Evolutionary conservation across 2,113 vertebrate species (phyloP), one percentile per base, ranked within the genome.

Genomic region (Lutjanus erythropterus): DNA sequence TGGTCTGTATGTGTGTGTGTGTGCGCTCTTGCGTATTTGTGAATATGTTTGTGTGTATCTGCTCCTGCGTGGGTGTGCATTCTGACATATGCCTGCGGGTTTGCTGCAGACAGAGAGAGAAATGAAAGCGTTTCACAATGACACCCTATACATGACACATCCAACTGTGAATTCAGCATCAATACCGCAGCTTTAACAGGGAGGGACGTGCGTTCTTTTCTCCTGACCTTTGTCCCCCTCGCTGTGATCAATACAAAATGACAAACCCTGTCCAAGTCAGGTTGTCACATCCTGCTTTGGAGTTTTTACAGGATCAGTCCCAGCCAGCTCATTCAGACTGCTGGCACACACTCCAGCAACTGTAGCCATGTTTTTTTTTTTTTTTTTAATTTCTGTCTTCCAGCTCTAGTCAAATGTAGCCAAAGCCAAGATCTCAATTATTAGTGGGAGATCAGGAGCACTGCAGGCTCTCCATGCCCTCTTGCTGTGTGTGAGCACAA

Each of bases 91-190:
- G 55, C 82, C 68, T 77, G 78, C 66, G 76, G 84, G 85, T 85
- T 85, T 72, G 50, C 71, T 12, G 65, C 76, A 75, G 71, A 82
- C 58, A 25, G 69, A 56, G 56, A 37, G 41, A 42, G 65, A 70
- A 79, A 86, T 75, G 31, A 83, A 87, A 60, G 78, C 76, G 87
- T 90, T 89, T 91, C 64, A 79, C 80, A 58, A 25, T 73, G 80
- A 88, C 89, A 88, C 89, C 82, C 89, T 53, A 87, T 91, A 76
- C 77, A 33, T 58, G 61, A 86, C 80, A 76, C 53, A 5, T 84
- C 74, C 74, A 75, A 64, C 75, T 87, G 89, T 80, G 87, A 91
- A 79, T 84, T 73, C 37, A 21, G 67, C 69, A 62, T 92, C 88
- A 79, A 87, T 86, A 79, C 70, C 46, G 41, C 68, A 35, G 69